A percentile compares a stretch with the other conserved stretches of the same genome.
Evolutionary conservation across 2,113 vertebrate genomes (phyloP).

Genomic region (Neofelis nebulosa): DNA sequence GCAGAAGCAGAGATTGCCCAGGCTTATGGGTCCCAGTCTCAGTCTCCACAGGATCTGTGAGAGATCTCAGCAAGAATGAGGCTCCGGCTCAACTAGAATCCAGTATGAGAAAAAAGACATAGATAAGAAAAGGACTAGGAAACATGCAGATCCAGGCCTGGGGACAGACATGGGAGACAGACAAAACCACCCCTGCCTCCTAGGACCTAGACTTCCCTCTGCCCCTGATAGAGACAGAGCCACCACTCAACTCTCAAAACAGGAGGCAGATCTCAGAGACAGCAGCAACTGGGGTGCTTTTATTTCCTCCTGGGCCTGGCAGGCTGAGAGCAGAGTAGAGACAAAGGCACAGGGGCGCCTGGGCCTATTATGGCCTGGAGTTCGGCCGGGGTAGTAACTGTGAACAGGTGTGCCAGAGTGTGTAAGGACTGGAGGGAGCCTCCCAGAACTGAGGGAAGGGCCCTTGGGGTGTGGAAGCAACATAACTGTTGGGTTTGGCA

Average conservation of each 20-base stretch:
- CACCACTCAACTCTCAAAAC: background rate
- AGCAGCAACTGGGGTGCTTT: slow-evolving; percentile 54
- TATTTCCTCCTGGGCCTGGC: slow-evolving; percentile 63
- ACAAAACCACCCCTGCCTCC: background rate
- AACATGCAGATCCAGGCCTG: background rate
- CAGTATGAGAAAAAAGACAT: background rate
- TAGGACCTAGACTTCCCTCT: background rate
- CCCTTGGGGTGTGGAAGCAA: slow-evolving; percentile 30
- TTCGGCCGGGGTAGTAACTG: slow-evolving; percentile 20
- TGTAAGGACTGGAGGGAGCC: background rate
- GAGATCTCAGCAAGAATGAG: background rate
- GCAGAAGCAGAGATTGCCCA: background rate
- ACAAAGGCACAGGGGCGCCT: slow-evolving; percentile 51
- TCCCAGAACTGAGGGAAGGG: background rate
- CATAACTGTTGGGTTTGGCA: slow-evolving; percentile 13
- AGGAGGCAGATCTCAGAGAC: background rate
- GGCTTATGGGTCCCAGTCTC: background rate
- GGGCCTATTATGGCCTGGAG: background rate
- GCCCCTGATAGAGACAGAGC: background rate
- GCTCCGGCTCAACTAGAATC: background rate
- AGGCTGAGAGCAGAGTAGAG: background rate
- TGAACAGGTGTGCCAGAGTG: background rate
- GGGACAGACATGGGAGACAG: background rate
- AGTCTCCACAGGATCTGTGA: background rate
- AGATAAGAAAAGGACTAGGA: background rate